Conservation (phyloP, 1,140 invertebrate genomes). For the Nasonia vitripennis region DNA sequence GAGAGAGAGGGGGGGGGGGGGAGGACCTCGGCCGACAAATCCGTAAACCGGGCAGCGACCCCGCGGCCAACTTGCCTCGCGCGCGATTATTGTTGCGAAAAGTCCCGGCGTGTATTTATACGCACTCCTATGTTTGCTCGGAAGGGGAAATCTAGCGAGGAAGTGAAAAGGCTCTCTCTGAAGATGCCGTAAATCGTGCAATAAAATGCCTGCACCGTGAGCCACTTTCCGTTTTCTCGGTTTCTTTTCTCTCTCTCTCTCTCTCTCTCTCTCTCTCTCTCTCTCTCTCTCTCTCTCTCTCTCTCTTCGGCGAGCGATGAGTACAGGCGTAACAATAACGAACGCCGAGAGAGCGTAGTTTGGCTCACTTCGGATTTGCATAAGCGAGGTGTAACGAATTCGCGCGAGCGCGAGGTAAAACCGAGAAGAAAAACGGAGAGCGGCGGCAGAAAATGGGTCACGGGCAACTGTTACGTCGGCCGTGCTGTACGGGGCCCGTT, state of each 20-base stretch:
- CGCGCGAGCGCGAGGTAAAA: no score
- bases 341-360: neutral
- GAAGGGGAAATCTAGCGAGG: no score
- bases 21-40: slow-evolving; percentile 54
- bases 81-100: slow-evolving; percentile 3
- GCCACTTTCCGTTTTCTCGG: slow-evolving; percentile 1
- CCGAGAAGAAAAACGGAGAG: neutral
- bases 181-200: neutral
- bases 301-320: neutral
- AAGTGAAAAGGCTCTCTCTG: neutral
- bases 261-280: neutral
- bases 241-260: neutral
- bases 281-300: neutral
- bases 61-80: slow-evolving; percentile 17
- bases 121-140: neutral
- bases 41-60: slow-evolving; percentile 60
- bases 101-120: no score
- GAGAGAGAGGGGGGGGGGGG: slow-evolving; percentile 25
- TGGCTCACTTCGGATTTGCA: neutral
- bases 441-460: slow-evolving; percentile 18
- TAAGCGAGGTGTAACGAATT: neutral
- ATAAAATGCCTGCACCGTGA: neutral
- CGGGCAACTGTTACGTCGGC: slow-evolving; percentile 3
- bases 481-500: neutral
- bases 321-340: neutral